phyloP scores from a whole-genome alignment of 2,113 vertebrate genomes.

The Myotis davidii region DNA sequence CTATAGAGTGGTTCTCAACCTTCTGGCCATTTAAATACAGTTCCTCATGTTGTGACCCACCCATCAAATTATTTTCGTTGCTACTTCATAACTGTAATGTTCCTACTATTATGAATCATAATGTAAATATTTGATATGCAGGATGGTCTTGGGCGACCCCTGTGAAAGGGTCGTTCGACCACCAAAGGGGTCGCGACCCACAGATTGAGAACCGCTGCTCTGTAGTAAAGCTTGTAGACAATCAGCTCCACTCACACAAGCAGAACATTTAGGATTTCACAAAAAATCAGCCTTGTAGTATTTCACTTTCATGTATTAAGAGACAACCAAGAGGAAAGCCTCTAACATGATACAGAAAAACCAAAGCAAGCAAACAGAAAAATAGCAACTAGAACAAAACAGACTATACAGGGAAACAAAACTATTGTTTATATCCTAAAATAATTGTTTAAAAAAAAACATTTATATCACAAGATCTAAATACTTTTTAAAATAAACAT shows the following conservation, averaged over 20 bases:
- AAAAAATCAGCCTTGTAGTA: background rate
- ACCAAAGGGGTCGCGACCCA: no score
- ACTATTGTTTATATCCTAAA: background rate
- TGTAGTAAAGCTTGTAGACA: background rate
- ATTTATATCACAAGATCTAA: background rate
- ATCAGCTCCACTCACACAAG: background rate
- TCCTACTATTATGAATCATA: no score
- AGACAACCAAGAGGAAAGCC: background rate
- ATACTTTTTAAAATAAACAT: conserved; percentile 24
- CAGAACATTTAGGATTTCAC: background rate
- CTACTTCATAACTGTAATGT: no score
- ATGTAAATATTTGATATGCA: no score
- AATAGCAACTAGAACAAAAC: background rate
- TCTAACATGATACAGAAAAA: background rate
- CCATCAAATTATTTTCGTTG: no score
- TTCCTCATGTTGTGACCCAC: no score
- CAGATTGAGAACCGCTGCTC: no score
- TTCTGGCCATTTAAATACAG: no score
- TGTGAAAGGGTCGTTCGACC: no score
- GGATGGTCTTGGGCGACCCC: no score
- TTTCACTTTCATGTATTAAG: background rate
- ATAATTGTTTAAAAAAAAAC: background rate
- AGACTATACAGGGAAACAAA: background rate
- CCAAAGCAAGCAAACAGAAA: background rate
- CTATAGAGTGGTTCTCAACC: no score